Conservation (phyloP, 2,888 invertebrate species). For the Bugula neritina region DNA sequence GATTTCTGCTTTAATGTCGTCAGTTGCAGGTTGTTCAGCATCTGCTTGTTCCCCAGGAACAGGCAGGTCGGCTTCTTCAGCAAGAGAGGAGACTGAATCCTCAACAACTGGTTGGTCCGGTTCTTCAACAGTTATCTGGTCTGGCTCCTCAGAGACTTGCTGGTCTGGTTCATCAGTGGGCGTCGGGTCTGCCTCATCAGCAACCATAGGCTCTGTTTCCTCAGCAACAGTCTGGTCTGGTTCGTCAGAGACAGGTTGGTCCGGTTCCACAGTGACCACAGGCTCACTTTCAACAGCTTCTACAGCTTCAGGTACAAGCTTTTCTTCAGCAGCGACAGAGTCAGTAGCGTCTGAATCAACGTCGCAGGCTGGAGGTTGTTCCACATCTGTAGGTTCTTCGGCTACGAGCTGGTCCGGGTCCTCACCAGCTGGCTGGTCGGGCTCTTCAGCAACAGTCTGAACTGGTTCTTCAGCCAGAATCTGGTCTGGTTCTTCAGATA, state of each 20-base stretch:
- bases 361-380: background rate
- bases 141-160: background rate
- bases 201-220: background rate
- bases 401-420: background rate
- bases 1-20: background rate
- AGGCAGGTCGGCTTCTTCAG: background rate
- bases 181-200: too few relatives aligned
- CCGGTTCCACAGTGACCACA: background rate
- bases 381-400: background rate
- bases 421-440: too few relatives aligned
- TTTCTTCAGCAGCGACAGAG: background rate
- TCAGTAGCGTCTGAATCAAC: background rate
- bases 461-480: too few relatives aligned
- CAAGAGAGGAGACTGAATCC: background rate
- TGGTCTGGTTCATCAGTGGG: too few relatives aligned
- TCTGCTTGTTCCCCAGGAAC: background rate
- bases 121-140: background rate
- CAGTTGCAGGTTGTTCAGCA: background rate
- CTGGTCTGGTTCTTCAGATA: too few relatives aligned
- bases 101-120: background rate
- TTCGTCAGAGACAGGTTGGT: background rate
- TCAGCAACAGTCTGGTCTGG: background rate
- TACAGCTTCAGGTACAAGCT: background rate
- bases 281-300: background rate
- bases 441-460: too few relatives aligned